These are phyloP conservation scores for Strigamia transsilvanica DNA, from an alignment of 2,888 invertebrate genomes.

Conservation along the genomic window DNA sequence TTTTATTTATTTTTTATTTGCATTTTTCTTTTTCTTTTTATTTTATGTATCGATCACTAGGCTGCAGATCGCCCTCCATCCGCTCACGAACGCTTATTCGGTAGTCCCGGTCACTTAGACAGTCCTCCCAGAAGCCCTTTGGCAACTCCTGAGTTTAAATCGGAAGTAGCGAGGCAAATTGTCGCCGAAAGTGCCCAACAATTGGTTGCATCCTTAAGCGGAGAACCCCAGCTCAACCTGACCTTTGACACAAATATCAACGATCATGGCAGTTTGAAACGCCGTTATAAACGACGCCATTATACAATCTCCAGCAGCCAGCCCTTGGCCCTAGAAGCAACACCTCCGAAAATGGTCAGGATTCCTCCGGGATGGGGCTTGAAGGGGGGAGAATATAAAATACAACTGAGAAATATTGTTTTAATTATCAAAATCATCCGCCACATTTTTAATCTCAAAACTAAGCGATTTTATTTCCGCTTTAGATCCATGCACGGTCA, in stretches of 20 bases:
- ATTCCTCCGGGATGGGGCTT: neutral
- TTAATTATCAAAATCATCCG: no score
- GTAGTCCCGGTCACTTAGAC: slow-evolving; percentile 66
- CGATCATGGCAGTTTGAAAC: slow-evolving; percentile 58
- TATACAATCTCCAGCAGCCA: slow-evolving; percentile 79
- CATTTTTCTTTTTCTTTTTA: slow-evolving; percentile 6
- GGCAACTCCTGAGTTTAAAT: slow-evolving; percentile 82
- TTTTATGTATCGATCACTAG: slow-evolving; percentile 50
- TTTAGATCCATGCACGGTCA: slow-evolving; percentile 58
- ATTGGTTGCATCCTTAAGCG: slow-evolving; percentile 7
- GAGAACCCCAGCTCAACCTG: neutral
- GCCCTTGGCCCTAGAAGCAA: slow-evolving; percentile 61
- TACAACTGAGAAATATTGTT: no score
- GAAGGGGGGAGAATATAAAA: neutral
- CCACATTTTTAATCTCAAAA: slow-evolving; percentile 1
- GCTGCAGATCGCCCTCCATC: slow-evolving; percentile 58
- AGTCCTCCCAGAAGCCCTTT: slow-evolving; percentile 63
- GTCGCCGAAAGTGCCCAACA: slow-evolving; percentile 66
- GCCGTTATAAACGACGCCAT: slow-evolving; percentile 83
- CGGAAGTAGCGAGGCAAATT: slow-evolving; percentile 85
- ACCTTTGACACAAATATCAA: slow-evolving; percentile 55
- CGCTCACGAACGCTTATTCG: slow-evolving; percentile 63
- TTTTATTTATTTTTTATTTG: slow-evolving; percentile 53
- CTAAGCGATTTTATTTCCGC: neutral
- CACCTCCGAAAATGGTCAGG: slow-evolving; percentile 51